Conservation (phyloP, 2,888 invertebrate genomes). For the Ypsolopha sequella region DNA sequence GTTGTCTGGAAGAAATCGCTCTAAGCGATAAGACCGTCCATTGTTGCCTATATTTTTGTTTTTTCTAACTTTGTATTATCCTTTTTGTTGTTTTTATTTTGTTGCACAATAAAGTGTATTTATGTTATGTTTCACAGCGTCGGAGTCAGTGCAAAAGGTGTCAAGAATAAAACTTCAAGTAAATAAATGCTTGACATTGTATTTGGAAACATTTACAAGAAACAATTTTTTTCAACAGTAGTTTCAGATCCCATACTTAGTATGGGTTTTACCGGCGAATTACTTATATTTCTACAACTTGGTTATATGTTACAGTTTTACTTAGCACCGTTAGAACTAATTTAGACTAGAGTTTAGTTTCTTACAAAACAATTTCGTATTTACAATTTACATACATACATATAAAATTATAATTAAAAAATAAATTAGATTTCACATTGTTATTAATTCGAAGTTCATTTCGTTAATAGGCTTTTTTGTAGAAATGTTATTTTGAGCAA, state of each 20-base stretch:
- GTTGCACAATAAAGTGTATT: too few relatives aligned
- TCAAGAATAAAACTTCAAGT: constrained; percentile 36
- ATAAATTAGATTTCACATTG: neutral
- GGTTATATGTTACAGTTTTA: constrained; percentile 35
- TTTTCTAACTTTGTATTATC: too few relatives aligned
- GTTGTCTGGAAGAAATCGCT: too few relatives aligned
- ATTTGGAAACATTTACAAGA: constrained; percentile 69
- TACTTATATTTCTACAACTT: constrained; percentile 1
- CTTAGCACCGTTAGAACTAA: constrained; percentile 69
- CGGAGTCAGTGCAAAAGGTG: neutral
- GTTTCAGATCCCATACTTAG: constrained; percentile 43
- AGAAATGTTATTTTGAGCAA: neutral
- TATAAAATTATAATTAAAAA: constrained; percentile 1
- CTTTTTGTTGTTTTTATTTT: too few relatives aligned
- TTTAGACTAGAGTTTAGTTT: constrained; percentile 61
- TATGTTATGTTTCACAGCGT: too few relatives aligned
- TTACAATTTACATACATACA: constrained; percentile 23
- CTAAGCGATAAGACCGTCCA: too few relatives aligned
- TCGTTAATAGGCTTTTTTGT: neutral
- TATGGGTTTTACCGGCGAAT: constrained; percentile 42
- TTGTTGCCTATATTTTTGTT: too few relatives aligned
- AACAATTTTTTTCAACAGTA: constrained; percentile 53
- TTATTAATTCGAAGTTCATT: constrained; percentile 2
- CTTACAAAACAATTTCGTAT: constrained; percentile 40
- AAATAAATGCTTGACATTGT: constrained; percentile 64